Percentiles rank a stretch among this genome's conserved stretches.
Conservation (phyloP, 2,113 vertebrate species). For the Apeltes quadracus region DNA sequence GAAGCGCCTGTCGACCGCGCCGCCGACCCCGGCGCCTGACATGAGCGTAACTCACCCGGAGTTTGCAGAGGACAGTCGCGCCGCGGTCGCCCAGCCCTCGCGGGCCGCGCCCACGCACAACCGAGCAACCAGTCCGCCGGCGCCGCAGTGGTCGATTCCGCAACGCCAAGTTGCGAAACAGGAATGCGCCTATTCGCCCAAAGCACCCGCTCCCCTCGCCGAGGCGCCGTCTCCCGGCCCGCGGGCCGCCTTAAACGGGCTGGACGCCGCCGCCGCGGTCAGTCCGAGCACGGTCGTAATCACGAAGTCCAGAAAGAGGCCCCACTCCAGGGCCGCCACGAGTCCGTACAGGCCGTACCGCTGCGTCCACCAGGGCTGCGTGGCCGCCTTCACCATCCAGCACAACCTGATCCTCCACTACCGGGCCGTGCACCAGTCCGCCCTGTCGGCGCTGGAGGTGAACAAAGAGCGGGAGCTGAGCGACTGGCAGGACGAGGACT, state of each 20-base stretch:
- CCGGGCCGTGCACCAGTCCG: constrained; percentile 92
- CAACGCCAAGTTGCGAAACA: constrained; percentile 12
- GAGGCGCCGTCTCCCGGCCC: neutral
- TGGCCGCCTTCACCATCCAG: constrained; percentile 94
- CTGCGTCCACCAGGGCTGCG: constrained; percentile 94
- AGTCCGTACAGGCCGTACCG: constrained; percentile 91
- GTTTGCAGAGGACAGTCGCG: constrained; percentile 27
- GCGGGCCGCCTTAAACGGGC: constrained; percentile 27
- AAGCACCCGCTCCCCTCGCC: neutral
- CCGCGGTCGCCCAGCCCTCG: constrained; percentile 40
- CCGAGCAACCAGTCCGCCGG: neutral
- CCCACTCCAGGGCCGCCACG: constrained; percentile 74
- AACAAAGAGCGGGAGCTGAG: constrained; percentile 86
- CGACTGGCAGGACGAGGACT: constrained; percentile 75
- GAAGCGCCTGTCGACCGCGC: neutral
- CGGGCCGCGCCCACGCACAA: constrained; percentile 26
- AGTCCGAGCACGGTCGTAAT: constrained; percentile 46
- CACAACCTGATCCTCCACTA: constrained; percentile 98
- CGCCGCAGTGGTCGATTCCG: constrained; percentile 27
- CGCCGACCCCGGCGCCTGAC: constrained; percentile 7
- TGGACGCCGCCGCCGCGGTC: constrained; percentile 26
- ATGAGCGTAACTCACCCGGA: neutral
- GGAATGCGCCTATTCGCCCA: constrained; percentile 12
- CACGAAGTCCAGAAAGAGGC: constrained; percentile 84
- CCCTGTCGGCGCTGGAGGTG: constrained; percentile 84